Base-by-base conservation (phyloP, 2,797 vertebrate species). In the Falco rusticolus region DNA sequence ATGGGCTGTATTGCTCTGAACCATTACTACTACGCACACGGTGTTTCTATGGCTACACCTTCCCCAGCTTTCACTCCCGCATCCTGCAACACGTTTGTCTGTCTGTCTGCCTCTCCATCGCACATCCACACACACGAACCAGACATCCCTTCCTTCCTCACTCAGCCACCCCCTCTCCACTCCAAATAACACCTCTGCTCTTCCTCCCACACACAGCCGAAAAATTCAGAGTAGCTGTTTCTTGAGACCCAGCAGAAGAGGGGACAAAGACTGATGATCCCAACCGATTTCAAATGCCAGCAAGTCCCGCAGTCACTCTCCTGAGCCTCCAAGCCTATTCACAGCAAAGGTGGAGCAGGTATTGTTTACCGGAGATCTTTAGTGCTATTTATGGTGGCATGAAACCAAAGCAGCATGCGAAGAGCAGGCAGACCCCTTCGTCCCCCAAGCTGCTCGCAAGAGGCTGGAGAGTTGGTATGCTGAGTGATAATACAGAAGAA, bases 31-130 rank as follows among this genome's bases (percentile, higher is more conserved):
- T 4, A 22, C 92, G 77, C 84, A 48, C 79, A 16, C 83, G 69
- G 84, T 87, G 93, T 92, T 95, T 96, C 97, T 96, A 97, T 92
- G 90, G 91, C 91, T 90, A 91, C 89, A 76, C 89, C 74, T 93
- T 87, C 60, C 60, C 66, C 11, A 5, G n/a, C 43, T 95, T 89
- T 69, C 80, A 28, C 81, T 90, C 75, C 24, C 66, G 71, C 54
- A 41, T 33, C 75, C 93, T 89, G 87, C 79, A 64, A 18, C 92
- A 61, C 60, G 74, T 82, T 84, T 71, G 91, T 87, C 87, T 60
- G 68, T 82, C 83, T 91, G 80, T 26, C 77, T 92, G 50, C 31
- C 51, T 85, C 33, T 87, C 77, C 31, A 69, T 75, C 26, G 0
- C 51, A 20, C 6, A 1, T 37, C n/a, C 19, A 31, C 4, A 2